Evolutionary conservation across 1,140 invertebrate genomes (phyloP).

Genomic region (Protaetia brevitarsis): DNA sequence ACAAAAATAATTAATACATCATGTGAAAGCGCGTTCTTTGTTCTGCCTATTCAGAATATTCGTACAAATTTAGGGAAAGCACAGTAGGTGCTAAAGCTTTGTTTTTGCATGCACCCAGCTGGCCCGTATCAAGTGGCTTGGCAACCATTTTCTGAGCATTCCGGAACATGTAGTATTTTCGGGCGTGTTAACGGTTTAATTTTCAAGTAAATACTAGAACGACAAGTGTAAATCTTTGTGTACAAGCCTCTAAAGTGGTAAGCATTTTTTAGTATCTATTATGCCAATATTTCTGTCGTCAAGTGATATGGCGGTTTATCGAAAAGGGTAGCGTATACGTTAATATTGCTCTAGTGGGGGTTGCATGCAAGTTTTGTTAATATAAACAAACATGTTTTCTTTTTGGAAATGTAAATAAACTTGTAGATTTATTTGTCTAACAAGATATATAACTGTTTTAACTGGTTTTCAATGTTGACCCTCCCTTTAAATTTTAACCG

Average conservation of each 20-base stretch:
- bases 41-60: not conserved
- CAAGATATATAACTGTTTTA: constrained; percentile 5
- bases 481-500: constrained; percentile 22
- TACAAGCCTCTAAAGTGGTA: not conserved
- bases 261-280: not conserved
- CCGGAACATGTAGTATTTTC: constrained; percentile 42
- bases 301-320: constrained; percentile 18
- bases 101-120: constrained; percentile 31
- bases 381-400: constrained; percentile 17
- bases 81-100: not conserved
- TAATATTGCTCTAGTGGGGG: not conserved
- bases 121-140: constrained; percentile 39
- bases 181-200: constrained; percentile 24
- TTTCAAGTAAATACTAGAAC: constrained; percentile 5
- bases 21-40: constrained; percentile 30
- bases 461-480: constrained; percentile 21
- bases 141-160: constrained; percentile 46
- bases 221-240: not conserved
- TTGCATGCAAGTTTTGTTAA: constrained; percentile 8
- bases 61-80: not conserved
- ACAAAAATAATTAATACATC: constrained; percentile 20
- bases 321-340: constrained; percentile 1
- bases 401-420: not conserved
- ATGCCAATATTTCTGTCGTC: not conserved
- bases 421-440: constrained; percentile 7